Percentiles rank a stretch among this genome's conserved stretches.
Evolutionary conservation across 2,888 invertebrate species (phyloP).

Genomic region (Agrochola macilenta): DNA sequence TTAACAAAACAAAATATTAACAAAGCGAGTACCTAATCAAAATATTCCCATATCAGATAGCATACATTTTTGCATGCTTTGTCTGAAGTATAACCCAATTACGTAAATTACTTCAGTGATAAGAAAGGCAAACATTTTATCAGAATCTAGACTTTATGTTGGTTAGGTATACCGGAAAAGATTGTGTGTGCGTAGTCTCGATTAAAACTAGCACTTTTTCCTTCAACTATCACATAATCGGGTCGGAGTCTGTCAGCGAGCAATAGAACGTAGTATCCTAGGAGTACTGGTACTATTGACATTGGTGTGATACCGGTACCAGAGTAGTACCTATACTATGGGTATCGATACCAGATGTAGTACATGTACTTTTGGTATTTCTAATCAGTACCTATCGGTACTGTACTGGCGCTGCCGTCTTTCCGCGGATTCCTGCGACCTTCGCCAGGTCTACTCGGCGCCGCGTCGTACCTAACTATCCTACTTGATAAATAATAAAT

Average conservation of each 20-base stretch:
- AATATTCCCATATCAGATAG: slow-evolving; percentile 10
- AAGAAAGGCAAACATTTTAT: slow-evolving; percentile 26
- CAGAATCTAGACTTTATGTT: slow-evolving; percentile 1
- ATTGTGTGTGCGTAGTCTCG: slow-evolving; percentile 15
- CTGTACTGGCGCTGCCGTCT: no score
- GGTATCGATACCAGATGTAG: neutral
- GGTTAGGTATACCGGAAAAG: slow-evolving; percentile 25
- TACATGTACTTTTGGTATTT: neutral
- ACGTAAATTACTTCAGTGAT: slow-evolving; percentile 26
- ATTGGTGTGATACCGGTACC: no score
- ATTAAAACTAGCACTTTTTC: neutral
- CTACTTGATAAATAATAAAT: no score
- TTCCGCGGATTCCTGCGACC: no score
- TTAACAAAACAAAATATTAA: neutral
- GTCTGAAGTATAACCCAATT: slow-evolving; percentile 29
- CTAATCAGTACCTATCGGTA: neutral
- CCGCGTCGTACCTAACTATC: no score
- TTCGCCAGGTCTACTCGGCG: no score
- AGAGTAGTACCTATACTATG: neutral
- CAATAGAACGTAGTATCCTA: neutral
- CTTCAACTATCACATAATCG: neutral
- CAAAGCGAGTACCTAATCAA: neutral
- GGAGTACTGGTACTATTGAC: no score
- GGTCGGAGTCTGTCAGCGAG: no score
- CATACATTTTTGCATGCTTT: slow-evolving; percentile 34